These are phyloP conservation scores for Danaus chrysippus DNA, from an alignment of 2,888 invertebrate genomes.

Conservation along the genomic window DNA sequence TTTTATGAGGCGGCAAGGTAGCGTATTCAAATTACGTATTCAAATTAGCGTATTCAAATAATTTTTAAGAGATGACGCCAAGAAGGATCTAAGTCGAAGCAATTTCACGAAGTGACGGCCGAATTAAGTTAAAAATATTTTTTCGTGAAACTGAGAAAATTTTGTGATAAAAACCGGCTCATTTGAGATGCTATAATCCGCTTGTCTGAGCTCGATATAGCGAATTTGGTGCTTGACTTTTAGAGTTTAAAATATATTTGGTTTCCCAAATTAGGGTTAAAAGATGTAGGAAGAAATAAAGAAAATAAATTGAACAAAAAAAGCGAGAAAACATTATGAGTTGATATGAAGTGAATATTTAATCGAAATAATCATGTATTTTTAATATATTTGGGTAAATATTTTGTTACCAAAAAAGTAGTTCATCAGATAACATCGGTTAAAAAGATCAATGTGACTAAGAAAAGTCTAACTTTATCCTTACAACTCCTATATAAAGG, in stretches of 20 bases:
- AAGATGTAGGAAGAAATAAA: not conserved
- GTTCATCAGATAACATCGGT: too few relatives aligned
- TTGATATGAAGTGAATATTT: too few relatives aligned
- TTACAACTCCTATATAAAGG: too few relatives aligned
- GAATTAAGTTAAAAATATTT: slow-evolving; percentile 24
- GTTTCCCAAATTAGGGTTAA: not conserved
- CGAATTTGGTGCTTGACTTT: not conserved
- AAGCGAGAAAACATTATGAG: too few relatives aligned
- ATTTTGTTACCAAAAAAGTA: too few relatives aligned
- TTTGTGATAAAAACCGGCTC: slow-evolving; percentile 19
- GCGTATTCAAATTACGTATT: slow-evolving; percentile 14
- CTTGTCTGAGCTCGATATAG: slow-evolving; percentile 15
- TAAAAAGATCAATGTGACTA: too few relatives aligned
- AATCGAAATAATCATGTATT: too few relatives aligned
- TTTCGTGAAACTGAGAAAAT: slow-evolving; percentile 17
- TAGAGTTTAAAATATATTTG: not conserved
- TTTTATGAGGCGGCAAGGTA: slow-evolving; percentile 7
- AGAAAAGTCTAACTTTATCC: too few relatives aligned
- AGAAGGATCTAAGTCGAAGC: slow-evolving; percentile 12
- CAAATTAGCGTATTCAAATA: slow-evolving; percentile 18
- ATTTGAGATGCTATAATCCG: slow-evolving; percentile 22
- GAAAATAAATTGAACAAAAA: not conserved
- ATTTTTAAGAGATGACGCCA: slow-evolving; percentile 19
- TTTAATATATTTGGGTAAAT: too few relatives aligned
- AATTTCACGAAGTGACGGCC: slow-evolving; percentile 22